Percentiles rank a stretch among this genome's conserved stretches.
phyloP scores from a whole-genome alignment of 2,113 vertebrate genomes.

The Scolopax mira region DNA sequence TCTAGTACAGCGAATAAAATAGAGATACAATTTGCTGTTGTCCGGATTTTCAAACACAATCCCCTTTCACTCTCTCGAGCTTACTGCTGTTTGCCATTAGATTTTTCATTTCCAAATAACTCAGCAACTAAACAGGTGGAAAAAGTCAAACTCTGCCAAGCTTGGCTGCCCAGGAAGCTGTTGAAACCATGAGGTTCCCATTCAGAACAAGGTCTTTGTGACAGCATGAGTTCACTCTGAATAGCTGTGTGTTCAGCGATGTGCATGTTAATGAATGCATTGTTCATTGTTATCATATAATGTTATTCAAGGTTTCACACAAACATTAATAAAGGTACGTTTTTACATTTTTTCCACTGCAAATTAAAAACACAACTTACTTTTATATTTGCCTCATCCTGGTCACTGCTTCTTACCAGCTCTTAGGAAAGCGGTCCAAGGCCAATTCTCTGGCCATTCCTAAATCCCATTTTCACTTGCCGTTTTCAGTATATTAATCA shows the following conservation, averaged over 20 bases:
- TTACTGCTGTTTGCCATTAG: slow-evolving; percentile 50
- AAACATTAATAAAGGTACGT: slow-evolving; percentile 39
- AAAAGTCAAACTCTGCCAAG: slow-evolving; percentile 71
- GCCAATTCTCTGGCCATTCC: background rate
- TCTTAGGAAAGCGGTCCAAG: background rate
- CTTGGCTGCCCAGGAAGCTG: slow-evolving; percentile 70
- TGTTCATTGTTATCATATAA: slow-evolving; percentile 51
- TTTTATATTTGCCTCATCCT: background rate
- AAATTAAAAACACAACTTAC: background rate
- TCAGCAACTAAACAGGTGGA: slow-evolving; percentile 68
- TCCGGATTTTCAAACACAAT: slow-evolving; percentile 33
- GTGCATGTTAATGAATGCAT: slow-evolving; percentile 62
- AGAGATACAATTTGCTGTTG: slow-evolving; percentile 10
- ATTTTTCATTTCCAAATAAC: slow-evolving; percentile 63
- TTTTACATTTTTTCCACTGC: background rate
- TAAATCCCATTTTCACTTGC: background rate
- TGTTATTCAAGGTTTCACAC: slow-evolving; percentile 13
- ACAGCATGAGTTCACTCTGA: slow-evolving; percentile 63
- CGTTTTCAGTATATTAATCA: background rate
- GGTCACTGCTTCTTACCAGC: background rate
- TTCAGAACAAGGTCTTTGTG: slow-evolving; percentile 67
- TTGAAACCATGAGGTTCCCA: slow-evolving; percentile 67
- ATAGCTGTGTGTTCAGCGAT: slow-evolving; percentile 54
- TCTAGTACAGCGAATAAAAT: background rate
- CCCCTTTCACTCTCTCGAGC: background rate